Evolutionary conservation across 2,888 invertebrate genomes (phyloP).

Genomic region (Drosophila longiperda): DNA sequence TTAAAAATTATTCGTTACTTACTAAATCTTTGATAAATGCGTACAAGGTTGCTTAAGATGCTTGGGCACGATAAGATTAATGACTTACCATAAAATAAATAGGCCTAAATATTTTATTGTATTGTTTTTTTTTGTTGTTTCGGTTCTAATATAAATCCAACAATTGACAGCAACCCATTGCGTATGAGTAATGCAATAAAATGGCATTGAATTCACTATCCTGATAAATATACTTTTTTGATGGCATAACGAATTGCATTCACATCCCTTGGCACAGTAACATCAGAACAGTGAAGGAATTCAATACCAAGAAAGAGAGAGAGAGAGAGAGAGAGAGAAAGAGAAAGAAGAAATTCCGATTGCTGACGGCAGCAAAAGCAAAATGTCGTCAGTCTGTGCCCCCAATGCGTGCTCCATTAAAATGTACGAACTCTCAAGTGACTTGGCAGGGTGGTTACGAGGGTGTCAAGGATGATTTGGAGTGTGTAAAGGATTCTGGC

Average conservation of each 20-base stretch:
- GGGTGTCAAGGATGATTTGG: neutral
- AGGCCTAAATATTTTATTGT: neutral
- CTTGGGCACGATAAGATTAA: constrained; percentile 22
- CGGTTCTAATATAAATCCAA: neutral
- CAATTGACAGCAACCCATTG: neutral
- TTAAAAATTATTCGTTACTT: neutral
- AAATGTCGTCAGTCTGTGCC: constrained; percentile 11
- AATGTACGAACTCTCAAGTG: neutral
- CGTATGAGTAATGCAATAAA: constrained; percentile 13
- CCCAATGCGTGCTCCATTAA: constrained; percentile 49
- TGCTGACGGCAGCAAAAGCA: constrained; percentile 49
- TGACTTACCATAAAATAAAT: constrained; percentile 3
- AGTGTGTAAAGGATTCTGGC: constrained; percentile 29
- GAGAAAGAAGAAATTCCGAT: constrained; percentile 21
- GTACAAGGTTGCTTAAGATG: constrained; percentile 30
- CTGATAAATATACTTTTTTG: constrained; percentile 16
- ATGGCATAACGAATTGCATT: constrained; percentile 50
- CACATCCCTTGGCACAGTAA: constrained; percentile 31
- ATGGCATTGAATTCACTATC: neutral
- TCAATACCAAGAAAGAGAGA: constrained; percentile 15
- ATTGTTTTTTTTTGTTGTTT: neutral
- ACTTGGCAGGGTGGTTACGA: neutral
- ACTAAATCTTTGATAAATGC: constrained; percentile 5
- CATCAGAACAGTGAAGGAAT: constrained; percentile 15
- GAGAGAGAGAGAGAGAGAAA: neutral